These are phyloP conservation scores for Orthosia gracilis DNA, from an alignment of 2,888 invertebrate species.

Conservation along the genomic window DNA sequence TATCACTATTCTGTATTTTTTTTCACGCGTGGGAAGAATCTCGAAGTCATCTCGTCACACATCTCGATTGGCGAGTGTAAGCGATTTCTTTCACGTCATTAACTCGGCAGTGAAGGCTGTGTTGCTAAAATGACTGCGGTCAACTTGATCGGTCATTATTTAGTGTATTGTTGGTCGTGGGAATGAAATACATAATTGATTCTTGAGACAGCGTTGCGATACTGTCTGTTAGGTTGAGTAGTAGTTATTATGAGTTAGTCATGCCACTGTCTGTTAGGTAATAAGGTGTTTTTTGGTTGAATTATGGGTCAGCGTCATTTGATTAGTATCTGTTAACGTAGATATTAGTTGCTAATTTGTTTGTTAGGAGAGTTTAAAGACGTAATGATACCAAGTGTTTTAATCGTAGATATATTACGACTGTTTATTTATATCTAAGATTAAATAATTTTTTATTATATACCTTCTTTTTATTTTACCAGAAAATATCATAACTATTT, in stretches of 20 bases:
- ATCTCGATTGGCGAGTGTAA: slow-evolving; percentile 44
- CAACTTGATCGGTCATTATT: slow-evolving; percentile 57
- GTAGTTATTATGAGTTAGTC: slow-evolving; percentile 43
- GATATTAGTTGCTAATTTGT: slow-evolving; percentile 8
- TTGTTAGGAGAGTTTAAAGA: not conserved
- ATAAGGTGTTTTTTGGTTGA: slow-evolving; percentile 36
- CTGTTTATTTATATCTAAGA: not conserved
- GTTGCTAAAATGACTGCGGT: slow-evolving; percentile 59
- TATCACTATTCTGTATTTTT: slow-evolving; percentile 40
- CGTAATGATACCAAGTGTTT: not conserved
- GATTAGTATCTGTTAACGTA: slow-evolving; percentile 1
- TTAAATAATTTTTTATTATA: not conserved
- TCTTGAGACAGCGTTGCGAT: slow-evolving; percentile 32
- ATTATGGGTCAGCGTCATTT: slow-evolving; percentile 9
- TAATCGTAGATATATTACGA: no score
- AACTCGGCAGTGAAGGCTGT: slow-evolving; percentile 52
- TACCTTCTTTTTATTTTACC: no score
- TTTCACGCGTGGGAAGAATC: slow-evolving; percentile 56
- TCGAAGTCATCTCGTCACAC: slow-evolving; percentile 25
- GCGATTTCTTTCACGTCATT: slow-evolving; percentile 64
- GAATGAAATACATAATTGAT: slow-evolving; percentile 40
- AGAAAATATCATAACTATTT: no score
- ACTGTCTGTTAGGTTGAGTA: slow-evolving; percentile 30
- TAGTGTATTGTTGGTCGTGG: slow-evolving; percentile 58
- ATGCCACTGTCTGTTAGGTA: slow-evolving; percentile 17